phyloP scores from a whole-genome alignment of 2,797 vertebrate species.

The Amphiprion clarkii region DNA sequence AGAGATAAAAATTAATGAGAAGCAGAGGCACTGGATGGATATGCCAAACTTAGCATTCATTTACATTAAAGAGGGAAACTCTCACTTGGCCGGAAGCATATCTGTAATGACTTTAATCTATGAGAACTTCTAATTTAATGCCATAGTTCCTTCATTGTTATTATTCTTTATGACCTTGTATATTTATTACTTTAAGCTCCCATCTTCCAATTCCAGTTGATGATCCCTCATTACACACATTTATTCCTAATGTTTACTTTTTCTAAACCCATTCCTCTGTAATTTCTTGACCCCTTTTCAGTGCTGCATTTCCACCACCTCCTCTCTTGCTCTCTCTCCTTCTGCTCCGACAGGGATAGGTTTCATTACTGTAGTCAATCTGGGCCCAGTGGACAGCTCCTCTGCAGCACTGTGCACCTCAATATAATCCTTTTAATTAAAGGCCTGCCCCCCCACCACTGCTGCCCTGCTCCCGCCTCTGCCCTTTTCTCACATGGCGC shows the following conservation, averaged over 20 bases:
- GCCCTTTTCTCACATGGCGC: constrained; percentile 78
- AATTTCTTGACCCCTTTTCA: constrained; percentile 46
- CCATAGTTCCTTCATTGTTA: constrained; percentile 77
- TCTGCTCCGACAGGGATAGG: constrained; percentile 76
- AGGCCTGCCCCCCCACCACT: constrained; percentile 79
- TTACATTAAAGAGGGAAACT: constrained; percentile 82
- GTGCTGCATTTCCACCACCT: constrained; percentile 20
- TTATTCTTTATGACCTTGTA: constrained; percentile 81
- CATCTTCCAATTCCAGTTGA: constrained; percentile 48
- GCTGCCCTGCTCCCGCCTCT: constrained; percentile 77
- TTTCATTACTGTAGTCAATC: constrained; percentile 90
- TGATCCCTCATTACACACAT: constrained; percentile 58
- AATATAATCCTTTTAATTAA: constrained; percentile 92
- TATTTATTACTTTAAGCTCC: constrained; percentile 68
- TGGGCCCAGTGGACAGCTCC: constrained; percentile 84
- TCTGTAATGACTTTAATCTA: constrained; percentile 83
- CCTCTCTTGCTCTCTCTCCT: constrained; percentile 50
- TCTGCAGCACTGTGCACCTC: constrained; percentile 83
- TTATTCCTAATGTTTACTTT: constrained; percentile 68
- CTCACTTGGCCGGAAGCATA: constrained; percentile 75
- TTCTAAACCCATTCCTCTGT: constrained; percentile 35
- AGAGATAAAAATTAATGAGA: constrained; percentile 84
- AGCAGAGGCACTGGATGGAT: constrained; percentile 79
- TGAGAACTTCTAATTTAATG: constrained; percentile 79
- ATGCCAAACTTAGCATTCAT: constrained; percentile 82